phyloP scores from a whole-genome alignment of 2,797 vertebrate genomes.

The Girardinus metallicus region DNA sequence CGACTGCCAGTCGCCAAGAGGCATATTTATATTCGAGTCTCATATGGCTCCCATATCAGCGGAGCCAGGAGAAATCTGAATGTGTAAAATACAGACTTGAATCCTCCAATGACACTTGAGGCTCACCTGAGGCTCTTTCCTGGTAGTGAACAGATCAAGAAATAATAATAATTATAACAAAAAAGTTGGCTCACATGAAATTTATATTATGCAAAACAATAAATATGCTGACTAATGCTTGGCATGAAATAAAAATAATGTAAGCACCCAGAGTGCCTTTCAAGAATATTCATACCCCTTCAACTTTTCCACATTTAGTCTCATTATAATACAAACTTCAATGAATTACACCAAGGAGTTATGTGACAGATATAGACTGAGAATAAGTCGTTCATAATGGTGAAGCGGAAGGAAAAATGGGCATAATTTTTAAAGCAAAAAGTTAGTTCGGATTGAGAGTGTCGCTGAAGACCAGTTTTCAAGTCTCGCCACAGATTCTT shows the following conservation, averaged over 20 bases:
- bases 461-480: background rate
- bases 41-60: constrained; percentile 55
- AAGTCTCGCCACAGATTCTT: background rate
- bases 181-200: background rate
- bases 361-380: background rate
- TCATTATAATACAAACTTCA: background rate
- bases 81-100: constrained; percentile 19
- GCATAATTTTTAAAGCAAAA: background rate
- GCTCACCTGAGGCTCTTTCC: background rate
- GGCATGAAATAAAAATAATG: background rate
- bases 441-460: background rate
- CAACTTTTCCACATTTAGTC: background rate
- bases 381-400: background rate
- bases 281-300: background rate
- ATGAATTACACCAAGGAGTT: background rate
- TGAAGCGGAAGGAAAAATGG: background rate
- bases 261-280: background rate
- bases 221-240: background rate
- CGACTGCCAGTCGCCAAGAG: constrained; percentile 32
- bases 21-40: constrained; percentile 43
- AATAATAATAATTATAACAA: background rate
- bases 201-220: background rate
- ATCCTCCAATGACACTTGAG: background rate
- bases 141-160: background rate
- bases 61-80: constrained; percentile 28